A percentile compares a stretch with the other conserved stretches of the same genome.
phyloP scores from a whole-genome alignment of 1,140 invertebrate species.

The Sycophaga agraensis region DNA sequence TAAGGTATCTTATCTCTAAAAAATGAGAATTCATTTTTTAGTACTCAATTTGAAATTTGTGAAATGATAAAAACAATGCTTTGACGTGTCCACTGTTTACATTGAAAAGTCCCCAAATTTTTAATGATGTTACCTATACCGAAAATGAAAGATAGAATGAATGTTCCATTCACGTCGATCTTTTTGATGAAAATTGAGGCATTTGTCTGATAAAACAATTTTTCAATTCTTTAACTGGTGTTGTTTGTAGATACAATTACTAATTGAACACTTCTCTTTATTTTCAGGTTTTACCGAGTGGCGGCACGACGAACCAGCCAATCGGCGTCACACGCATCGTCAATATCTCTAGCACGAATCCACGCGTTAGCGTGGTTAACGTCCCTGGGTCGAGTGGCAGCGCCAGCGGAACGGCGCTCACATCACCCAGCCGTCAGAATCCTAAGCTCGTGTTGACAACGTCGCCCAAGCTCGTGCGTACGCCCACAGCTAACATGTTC shows the following conservation, averaged over 20 bases:
- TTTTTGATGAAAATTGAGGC: conserved; percentile 41
- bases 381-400: conserved; percentile 35
- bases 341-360: conserved; percentile 46
- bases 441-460: conserved; percentile 53
- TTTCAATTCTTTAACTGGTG: background rate
- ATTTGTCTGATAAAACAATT: conserved; percentile 39
- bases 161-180: conserved; percentile 38
- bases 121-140: conserved; percentile 39
- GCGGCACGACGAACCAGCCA: conserved; percentile 49
- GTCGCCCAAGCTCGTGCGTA: conserved; percentile 51
- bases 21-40: no score
- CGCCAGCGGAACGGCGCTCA: conserved; percentile 39
- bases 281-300: conserved; percentile 49
- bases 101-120: no score
- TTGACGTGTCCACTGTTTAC: no score
- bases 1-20: no score
- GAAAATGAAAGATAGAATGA: conserved; percentile 36
- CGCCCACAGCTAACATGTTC: conserved; percentile 49
- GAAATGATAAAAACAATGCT: no score
- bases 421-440: conserved; percentile 45
- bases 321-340: conserved; percentile 55
- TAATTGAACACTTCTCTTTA: background rate
- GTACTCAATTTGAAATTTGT: no score
- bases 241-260: background rate
- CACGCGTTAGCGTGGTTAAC: conserved; percentile 47